Conservation (phyloP, 2,113 vertebrate species). For the Campylomormyrus numenius region DNA sequence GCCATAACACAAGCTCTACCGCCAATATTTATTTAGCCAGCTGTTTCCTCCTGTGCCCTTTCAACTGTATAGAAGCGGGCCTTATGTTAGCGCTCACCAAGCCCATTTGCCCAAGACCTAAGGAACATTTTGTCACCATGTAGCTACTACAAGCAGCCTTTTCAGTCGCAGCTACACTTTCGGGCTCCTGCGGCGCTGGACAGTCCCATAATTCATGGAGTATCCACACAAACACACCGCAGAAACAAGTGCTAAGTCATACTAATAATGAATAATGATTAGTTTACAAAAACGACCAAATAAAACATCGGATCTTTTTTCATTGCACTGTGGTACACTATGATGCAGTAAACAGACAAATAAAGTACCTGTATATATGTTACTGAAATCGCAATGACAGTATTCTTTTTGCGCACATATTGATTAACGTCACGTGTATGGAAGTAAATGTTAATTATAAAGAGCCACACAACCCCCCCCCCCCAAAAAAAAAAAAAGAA, state of each 20-base stretch:
- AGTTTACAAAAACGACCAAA: slow-evolving; percentile 12
- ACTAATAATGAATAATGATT: slow-evolving; percentile 8
- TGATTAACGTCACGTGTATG: neutral
- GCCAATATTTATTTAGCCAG: slow-evolving; percentile 77
- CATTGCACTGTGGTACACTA: neutral
- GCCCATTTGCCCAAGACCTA: slow-evolving; percentile 31
- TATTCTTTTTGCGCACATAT: neutral
- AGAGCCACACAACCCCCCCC: neutral
- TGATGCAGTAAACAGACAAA: neutral
- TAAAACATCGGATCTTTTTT: neutral
- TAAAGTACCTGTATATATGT: neutral
- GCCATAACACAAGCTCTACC: slow-evolving; percentile 52
- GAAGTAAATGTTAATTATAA: neutral
- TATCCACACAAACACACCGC: slow-evolving; percentile 42
- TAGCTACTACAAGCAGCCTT: slow-evolving; percentile 55
- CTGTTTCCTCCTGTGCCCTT: slow-evolving; percentile 69
- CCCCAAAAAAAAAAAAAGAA: neutral
- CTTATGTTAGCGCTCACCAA: slow-evolving; percentile 43
- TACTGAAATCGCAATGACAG: neutral
- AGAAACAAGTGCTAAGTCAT: slow-evolving; percentile 28
- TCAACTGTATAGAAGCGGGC: slow-evolving; percentile 65
- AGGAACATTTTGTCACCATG: slow-evolving; percentile 61
- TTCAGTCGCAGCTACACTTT: slow-evolving; percentile 50
- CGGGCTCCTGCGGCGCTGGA: slow-evolving; percentile 47
- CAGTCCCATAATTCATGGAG: slow-evolving; percentile 55